phyloP scores from a whole-genome alignment of 2,888 invertebrate species.

The Cephus sareptanus region DNA sequence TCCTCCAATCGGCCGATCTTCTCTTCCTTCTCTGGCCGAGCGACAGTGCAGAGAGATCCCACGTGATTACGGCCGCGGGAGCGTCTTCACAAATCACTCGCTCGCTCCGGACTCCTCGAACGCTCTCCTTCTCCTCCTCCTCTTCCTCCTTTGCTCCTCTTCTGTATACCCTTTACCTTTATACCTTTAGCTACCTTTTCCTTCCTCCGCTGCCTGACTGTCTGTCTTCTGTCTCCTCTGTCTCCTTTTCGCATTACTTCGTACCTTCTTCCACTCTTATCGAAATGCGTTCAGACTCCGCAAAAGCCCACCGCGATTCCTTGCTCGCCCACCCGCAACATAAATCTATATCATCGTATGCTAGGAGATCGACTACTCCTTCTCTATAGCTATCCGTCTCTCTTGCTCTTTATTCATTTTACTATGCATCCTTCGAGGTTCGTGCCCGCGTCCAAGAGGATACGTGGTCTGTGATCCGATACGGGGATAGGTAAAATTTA shows the following conservation, averaged over 20 bases:
- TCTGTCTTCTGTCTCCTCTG: slow-evolving; percentile 25
- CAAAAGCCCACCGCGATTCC: slow-evolving; percentile 25
- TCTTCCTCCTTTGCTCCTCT: slow-evolving; percentile 17
- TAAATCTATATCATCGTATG: slow-evolving; percentile 52
- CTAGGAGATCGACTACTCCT: slow-evolving; percentile 5
- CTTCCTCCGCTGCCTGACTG: slow-evolving; percentile 1
- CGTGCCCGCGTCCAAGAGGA: neutral
- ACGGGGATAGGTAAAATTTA: neutral
- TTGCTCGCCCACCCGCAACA: slow-evolving; percentile 30
- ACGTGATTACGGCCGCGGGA: slow-evolving; percentile 64
- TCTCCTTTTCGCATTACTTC: slow-evolving; percentile 10
- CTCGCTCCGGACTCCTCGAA: slow-evolving; percentile 36
- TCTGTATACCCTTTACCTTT: slow-evolving; percentile 41
- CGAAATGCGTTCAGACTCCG: slow-evolving; percentile 26
- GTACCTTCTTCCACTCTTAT: slow-evolving; percentile 28
- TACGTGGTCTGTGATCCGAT: neutral
- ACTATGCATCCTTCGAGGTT: neutral
- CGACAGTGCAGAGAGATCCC: slow-evolving; percentile 62
- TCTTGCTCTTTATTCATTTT: slow-evolving; percentile 1
- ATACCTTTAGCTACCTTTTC: slow-evolving; percentile 29
- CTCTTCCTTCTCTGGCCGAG: slow-evolving; percentile 33
- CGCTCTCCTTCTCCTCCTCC: slow-evolving; percentile 34
- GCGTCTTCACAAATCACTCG: slow-evolving; percentile 66
- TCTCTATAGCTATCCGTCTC: slow-evolving; percentile 13
- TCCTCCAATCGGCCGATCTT: slow-evolving; percentile 21